Conservation (phyloP, 1,140 invertebrate species). For the Diachasma alloeum region DNA sequence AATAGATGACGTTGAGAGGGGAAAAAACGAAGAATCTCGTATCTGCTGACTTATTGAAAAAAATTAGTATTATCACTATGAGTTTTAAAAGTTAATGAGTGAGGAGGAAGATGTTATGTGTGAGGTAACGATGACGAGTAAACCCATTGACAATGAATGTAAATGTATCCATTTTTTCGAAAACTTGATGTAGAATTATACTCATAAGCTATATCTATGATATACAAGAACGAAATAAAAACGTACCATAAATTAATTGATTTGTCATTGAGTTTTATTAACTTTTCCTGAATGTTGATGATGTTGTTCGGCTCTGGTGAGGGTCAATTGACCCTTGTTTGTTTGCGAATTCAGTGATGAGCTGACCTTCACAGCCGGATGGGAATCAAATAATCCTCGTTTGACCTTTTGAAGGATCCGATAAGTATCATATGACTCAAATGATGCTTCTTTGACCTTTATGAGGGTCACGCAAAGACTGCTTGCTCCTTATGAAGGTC, state of each 20-base stretch:
- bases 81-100: constrained; percentile 7
- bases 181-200: constrained; percentile 68
- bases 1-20: neutral
- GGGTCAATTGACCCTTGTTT: too few relatives aligned
- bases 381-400: too few relatives aligned
- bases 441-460: neutral
- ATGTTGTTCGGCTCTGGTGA: too few relatives aligned
- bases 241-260: constrained; percentile 58
- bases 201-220: constrained; percentile 67
- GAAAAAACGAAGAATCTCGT: neutral
- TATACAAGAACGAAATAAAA: constrained; percentile 65
- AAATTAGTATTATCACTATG: constrained; percentile 35
- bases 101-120: constrained; percentile 1
- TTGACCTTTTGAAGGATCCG: too few relatives aligned
- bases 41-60: constrained; percentile 14
- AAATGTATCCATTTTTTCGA: constrained; percentile 65
- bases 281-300: neutral
- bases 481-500: too few relatives aligned
- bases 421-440: too few relatives aligned
- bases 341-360: too few relatives aligned
- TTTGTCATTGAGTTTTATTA: constrained; percentile 19
- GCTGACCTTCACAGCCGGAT: too few relatives aligned
- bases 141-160: constrained; percentile 66
- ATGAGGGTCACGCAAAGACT: neutral
- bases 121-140: constrained; percentile 52